Base-by-base conservation (phyloP, 2,113 vertebrate genomes). In the Egretta garzetta region DNA sequence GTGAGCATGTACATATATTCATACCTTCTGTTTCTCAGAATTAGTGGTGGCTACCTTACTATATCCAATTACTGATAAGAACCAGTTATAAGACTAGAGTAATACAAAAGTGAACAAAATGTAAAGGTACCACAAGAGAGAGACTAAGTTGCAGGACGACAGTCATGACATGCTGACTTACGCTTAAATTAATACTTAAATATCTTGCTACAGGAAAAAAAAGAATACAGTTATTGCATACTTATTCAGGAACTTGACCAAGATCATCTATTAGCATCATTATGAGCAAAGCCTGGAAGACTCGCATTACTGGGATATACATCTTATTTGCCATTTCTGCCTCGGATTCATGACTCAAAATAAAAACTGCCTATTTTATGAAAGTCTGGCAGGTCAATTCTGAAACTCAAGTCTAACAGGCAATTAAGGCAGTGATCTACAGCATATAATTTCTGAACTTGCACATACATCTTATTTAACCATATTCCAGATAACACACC, bases 1-100 rank as follows among this genome's bases (percentile, higher is more conserved):
- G 19, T 1, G 2, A 14, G n/a, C 18, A 47, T 1, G 1, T 18
- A 64, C 15, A 28, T 63, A 13, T 3, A 32, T 23, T 19, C 3
- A 37, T 73, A 68, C 35, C 22, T 63, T 66, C 24, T 2, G 15
- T 50, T 77, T 83, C 39, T 79, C 43, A 60, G 12, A 75, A 76
- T 32, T 39, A 77, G 26, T n/a, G 8, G 33, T 67, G 41, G 43
- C 56, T 63, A 91, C 30, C 9, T 81, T 35, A 59, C 7, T 45
- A 24, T 71, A 63, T 86, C 23, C 6, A 67, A 12, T 8, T 66
- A 19, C 64, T 72, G 53, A 16, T 33, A 80, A 74, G 64, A 88
- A 74, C 1, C 23, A 55, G 32, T 70, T 50, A 4, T 4, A 88
- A 73, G 15, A 84, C n/a, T 4, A 62, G 10, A 72, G 53, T 37